phyloP scores from a whole-genome alignment of 2,888 invertebrate genomes.

The Cyclophora albipunctata region DNA sequence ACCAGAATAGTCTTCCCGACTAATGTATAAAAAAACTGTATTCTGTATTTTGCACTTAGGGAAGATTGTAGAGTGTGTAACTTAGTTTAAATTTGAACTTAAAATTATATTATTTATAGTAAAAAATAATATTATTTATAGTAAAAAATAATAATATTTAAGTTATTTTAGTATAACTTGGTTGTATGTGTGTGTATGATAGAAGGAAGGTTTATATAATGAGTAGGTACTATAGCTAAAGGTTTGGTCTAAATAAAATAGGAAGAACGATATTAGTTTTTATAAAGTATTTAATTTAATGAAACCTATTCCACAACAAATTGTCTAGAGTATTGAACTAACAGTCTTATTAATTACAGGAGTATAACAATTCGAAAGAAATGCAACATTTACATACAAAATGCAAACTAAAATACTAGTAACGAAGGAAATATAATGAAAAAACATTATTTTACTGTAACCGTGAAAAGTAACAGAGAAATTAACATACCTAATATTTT shows the following conservation, averaged over 20 bases:
- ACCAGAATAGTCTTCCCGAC: too few relatives aligned
- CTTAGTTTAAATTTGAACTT: too few relatives aligned
- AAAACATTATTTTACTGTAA: constrained; percentile 9
- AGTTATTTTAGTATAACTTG: too few relatives aligned
- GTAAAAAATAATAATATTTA: too few relatives aligned
- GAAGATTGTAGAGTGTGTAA: too few relatives aligned
- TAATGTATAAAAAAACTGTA: too few relatives aligned
- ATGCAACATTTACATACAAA: constrained; percentile 60
- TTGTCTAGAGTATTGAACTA: constrained; percentile 69
- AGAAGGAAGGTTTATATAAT: not conserved
- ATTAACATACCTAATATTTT: constrained; percentile 17
- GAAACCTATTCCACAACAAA: constrained; percentile 47
- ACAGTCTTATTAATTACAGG: constrained; percentile 73
- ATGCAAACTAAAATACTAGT: constrained; percentile 33
- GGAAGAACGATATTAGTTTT: constrained; percentile 14
- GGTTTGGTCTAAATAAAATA: constrained; percentile 20
- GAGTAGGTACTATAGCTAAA: not conserved
- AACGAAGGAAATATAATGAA: constrained; percentile 10
- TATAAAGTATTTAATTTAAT: constrained; percentile 53
- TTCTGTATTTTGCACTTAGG: too few relatives aligned
- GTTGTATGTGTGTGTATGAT: too few relatives aligned
- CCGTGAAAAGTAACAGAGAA: constrained; percentile 21
- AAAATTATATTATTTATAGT: too few relatives aligned
- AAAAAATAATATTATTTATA: too few relatives aligned
- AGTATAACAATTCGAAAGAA: constrained; percentile 60